Base-by-base conservation (phyloP, 2,888 invertebrate species). In the Tetranychus truncatus region DNA sequence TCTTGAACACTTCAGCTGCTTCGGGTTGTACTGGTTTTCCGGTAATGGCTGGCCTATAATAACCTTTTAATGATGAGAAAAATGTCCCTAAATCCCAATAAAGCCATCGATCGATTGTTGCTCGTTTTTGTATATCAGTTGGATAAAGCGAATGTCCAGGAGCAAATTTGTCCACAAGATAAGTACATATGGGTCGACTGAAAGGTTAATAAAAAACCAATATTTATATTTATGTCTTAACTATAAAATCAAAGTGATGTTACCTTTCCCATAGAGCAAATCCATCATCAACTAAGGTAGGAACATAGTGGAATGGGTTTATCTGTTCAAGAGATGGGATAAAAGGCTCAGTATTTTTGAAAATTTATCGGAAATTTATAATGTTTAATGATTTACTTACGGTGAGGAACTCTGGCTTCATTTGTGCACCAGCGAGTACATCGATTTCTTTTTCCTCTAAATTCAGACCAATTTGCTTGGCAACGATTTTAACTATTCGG, bases 161-260 rank as follows among this genome's bases (percentile, higher is more conserved):
- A 15, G 46, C 15, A 73, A n/a, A 55, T 66, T 73, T 73, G n/a
- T 65, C 44, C 8, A 66, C 73, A 20, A 73, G 65, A n/a, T 73
- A 73, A 20, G 73, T 65, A 9, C 6, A 15, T 21, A 73, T 73
- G 6, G 73, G n/a, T 1, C 73, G 46, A 66, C 73, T 69, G 20
- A 21, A 69, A 11, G n/a, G 20, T 11, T 11, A 2, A 24, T 24
- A 2, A 24, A 24, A 24, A 2, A 24, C 1, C 24, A 24, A 24
- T 1, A 24, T 24, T 24, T 24, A 24, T 24, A 24, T 24, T 24
- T 24, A 24, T 24, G 1, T 24, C 2, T 24, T 1, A 24, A 24
- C 1, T 2, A 24, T 24, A 1, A 24, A 24, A 24, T 24, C 24
- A 24, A 55, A 55, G 15, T 15, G 6, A 15, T 5, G 8, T 69